Evolutionary conservation across 2,797 vertebrate species (phyloP).

Genomic region (Squalus acanthias): DNA sequence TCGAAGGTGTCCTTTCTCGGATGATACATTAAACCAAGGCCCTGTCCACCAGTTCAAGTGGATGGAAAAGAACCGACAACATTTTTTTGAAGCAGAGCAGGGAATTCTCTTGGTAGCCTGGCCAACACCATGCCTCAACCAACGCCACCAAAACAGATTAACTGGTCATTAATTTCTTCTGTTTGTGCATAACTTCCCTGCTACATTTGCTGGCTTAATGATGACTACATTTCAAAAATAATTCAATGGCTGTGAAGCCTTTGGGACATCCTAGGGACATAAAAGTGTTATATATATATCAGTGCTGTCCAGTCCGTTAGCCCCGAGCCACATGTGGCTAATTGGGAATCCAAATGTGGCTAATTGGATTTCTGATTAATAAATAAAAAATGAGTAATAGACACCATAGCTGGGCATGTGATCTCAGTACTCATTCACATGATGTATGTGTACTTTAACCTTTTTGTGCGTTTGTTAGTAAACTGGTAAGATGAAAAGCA

Average conservation of each 20-base stretch:
- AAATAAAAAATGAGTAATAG: neutral
- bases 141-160: neutral
- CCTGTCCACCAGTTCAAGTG: neutral
- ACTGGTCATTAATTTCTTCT: neutral
- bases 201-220: neutral
- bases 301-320: neutral
- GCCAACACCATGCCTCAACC: neutral
- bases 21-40: neutral
- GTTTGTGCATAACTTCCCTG: neutral
- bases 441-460: neutral
- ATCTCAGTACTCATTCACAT: neutral
- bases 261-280: neutral
- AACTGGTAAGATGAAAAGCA: neutral
- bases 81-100: neutral
- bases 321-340: neutral
- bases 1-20: neutral
- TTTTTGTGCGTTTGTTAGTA: neutral
- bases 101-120: neutral
- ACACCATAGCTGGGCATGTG: too few species aligned
- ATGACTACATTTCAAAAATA: neutral
- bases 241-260: neutral
- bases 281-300: neutral
- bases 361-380: neutral
- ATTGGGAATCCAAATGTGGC: neutral
- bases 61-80: neutral